A percentile compares a stretch with the other conserved stretches of the same genome.
These are phyloP conservation scores for Anniella stebbinsi DNA, from an alignment of 2,797 vertebrate genomes.

Conservation along the genomic window DNA sequence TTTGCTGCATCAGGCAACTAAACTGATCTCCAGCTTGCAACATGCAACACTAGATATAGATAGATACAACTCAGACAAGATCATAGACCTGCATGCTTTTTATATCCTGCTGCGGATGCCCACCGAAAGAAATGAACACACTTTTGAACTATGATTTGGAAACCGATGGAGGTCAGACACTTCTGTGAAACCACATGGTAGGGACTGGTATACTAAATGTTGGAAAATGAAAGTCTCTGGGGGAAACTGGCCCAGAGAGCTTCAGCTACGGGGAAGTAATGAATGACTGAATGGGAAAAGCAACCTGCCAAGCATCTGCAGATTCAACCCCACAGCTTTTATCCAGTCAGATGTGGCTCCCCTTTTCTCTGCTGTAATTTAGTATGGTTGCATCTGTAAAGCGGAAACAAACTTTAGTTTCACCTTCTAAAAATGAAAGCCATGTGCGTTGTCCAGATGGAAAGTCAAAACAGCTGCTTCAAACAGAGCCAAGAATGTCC, in stretches of 20 bases:
- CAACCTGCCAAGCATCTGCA: neutral
- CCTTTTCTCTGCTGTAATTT: conserved; percentile 13
- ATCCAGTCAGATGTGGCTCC: neutral
- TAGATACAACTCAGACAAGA: neutral
- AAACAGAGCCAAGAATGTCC: conserved; percentile 33
- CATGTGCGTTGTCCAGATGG: conserved; percentile 22
- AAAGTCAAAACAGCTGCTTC: conserved; percentile 40
- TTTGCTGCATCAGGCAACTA: neutral
- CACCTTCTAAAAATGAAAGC: conserved; percentile 33
- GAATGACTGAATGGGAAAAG: neutral
- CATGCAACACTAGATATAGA: neutral
- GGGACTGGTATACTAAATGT: too few relatives aligned
- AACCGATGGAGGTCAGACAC: neutral
- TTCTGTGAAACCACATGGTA: neutral
- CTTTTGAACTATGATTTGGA: neutral
- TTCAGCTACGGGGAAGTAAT: too few relatives aligned
- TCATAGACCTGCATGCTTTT: neutral
- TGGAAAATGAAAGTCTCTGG: too few relatives aligned
- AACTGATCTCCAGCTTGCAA: neutral
- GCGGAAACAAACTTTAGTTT: conserved; percentile 2
- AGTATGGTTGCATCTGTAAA: neutral
- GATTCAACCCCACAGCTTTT: neutral
- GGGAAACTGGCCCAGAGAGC: too few relatives aligned
- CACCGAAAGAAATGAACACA: neutral
- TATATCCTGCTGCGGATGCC: neutral